A percentile compares a stretch with the other conserved stretches of the same genome.
phyloP scores from a whole-genome alignment of 2,888 invertebrate genomes.

The Tortricodes alternella region DNA sequence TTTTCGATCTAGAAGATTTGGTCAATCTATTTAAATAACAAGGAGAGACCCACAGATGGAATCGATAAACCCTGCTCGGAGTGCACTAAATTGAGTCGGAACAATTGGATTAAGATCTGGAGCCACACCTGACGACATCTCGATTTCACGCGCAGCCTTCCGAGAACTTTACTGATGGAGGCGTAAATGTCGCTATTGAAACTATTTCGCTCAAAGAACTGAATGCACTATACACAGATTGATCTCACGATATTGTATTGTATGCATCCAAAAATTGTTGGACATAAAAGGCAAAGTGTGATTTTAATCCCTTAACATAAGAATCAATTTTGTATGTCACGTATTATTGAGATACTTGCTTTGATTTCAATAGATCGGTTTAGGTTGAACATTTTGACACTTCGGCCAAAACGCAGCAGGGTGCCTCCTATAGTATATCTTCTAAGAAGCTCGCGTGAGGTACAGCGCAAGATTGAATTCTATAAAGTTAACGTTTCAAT shows the following conservation, averaged over 20 bases:
- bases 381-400: constrained; percentile 78
- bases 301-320: constrained; percentile 4
- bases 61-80: constrained; percentile 35
- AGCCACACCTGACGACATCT: constrained; percentile 66
- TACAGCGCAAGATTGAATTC: constrained; percentile 53
- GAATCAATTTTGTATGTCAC: constrained; percentile 24
- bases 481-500: constrained; percentile 35
- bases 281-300: background rate
- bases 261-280: background rate
- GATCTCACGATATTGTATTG: constrained; percentile 57
- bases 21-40: constrained; percentile 9
- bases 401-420: constrained; percentile 77
- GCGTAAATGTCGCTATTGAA: constrained; percentile 67
- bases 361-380: constrained; percentile 58
- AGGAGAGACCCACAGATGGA: constrained; percentile 21
- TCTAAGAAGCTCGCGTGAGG: constrained; percentile 75
- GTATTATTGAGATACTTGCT: constrained; percentile 34
- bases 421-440: constrained; percentile 60
- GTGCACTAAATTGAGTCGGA: constrained; percentile 44
- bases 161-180: constrained; percentile 51
- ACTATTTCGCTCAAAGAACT: constrained; percentile 50
- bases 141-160: constrained; percentile 64
- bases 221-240: constrained; percentile 57
- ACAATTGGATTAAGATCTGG: constrained; percentile 60
- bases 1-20: background rate